Conservation (phyloP, 2,113 vertebrate species). For the Leucoraja erinaceus region DNA sequence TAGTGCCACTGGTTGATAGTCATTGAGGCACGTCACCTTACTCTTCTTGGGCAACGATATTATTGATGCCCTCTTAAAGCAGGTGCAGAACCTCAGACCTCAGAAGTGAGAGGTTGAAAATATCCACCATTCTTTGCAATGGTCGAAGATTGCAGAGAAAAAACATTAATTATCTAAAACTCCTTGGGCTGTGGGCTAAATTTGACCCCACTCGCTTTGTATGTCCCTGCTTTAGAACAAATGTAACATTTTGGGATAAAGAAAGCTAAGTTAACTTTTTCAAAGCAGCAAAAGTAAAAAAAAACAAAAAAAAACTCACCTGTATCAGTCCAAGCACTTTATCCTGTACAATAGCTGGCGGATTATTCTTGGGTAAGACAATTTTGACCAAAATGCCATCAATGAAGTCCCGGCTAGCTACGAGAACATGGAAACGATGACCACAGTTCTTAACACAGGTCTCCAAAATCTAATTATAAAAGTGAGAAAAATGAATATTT, state of each 20-base stretch:
- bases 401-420: slow-evolving; percentile 90
- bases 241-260: not conserved
- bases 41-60: no score
- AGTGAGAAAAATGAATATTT: not conserved
- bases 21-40: no score
- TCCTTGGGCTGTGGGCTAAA: no score
- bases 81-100: no score
- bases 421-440: slow-evolving; percentile 87
- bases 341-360: slow-evolving; percentile 92
- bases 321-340: slow-evolving; percentile 95
- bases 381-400: slow-evolving; percentile 92
- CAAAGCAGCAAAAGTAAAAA: not conserved
- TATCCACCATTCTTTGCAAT: no score
- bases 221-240: not conserved
- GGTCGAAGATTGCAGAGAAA: no score
- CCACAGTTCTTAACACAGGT: slow-evolving; percentile 99
- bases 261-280: not conserved
- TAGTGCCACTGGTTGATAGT: no score
- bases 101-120: no score
- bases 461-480: slow-evolving; percentile 75
- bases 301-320: slow-evolving; percentile 55
- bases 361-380: slow-evolving; percentile 93
- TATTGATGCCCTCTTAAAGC: no score
- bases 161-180: no score
- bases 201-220: no score